Evolutionary conservation across 2,797 vertebrate species (phyloP).

Genomic region (Tapirus indicus): DNA sequence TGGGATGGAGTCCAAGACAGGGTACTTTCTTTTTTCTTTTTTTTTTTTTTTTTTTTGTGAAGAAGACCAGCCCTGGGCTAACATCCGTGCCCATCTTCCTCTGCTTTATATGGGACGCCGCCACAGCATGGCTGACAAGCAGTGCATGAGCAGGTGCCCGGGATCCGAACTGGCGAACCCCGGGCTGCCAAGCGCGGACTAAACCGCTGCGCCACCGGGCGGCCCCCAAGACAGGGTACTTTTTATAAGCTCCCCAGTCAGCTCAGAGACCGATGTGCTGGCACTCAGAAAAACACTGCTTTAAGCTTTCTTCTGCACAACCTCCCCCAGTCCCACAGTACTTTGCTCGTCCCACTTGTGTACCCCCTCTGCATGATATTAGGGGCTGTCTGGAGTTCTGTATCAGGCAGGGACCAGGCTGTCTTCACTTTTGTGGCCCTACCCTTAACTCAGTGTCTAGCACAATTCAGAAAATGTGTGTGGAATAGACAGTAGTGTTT

Average conservation of each 20-base stretch:
- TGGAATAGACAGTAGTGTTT: constrained; percentile 49
- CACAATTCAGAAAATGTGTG: constrained; percentile 46
- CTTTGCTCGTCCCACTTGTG: neutral
- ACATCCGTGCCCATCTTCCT: too few species aligned
- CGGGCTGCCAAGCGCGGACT: too few species aligned
- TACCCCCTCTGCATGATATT: fast-evolving
- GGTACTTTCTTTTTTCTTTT: too few species aligned
- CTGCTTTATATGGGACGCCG: too few species aligned
- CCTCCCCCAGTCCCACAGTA: neutral
- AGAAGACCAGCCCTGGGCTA: too few species aligned
- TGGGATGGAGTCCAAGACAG: neutral
- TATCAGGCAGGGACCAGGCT: neutral
- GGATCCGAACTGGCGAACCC: too few species aligned
- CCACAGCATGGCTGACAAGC: too few species aligned
- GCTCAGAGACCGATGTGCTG: neutral
- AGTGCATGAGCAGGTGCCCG: too few species aligned
- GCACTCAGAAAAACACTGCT: neutral
- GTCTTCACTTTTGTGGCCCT: neutral
- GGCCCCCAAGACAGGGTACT: too few species aligned
- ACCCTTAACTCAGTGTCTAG: neutral
- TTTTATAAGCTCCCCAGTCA: neutral
- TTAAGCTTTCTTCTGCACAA: neutral
- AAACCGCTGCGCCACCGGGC: too few species aligned
- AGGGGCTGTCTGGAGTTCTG: neutral
- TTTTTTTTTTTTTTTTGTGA: too few species aligned